Evolutionary conservation across 2,113 vertebrate species (phyloP).

Genomic region (Lycaon pictus): DNA sequence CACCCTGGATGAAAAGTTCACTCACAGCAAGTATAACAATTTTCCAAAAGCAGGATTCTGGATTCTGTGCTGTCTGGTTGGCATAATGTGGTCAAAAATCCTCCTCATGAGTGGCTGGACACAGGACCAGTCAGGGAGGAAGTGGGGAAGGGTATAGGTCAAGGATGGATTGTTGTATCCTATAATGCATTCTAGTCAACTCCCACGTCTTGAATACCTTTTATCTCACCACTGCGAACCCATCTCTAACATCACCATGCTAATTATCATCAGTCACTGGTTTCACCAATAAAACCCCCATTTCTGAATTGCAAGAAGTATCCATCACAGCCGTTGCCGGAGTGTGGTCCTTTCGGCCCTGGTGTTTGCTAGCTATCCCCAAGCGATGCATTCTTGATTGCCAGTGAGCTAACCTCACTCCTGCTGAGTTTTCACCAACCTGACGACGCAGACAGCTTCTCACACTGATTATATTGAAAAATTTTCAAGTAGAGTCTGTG

Average conservation of each 20-base stretch:
- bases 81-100: not conserved
- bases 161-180: not conserved
- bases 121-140: not conserved
- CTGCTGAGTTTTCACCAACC: not conserved
- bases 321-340: fast-evolving
- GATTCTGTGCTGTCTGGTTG: not conserved
- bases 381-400: fast-evolving
- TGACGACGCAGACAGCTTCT: not conserved
- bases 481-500: not conserved
- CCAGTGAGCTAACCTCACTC: not conserved
- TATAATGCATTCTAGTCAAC: not conserved
- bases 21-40: not conserved
- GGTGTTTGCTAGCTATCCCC: not conserved
- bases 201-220: not conserved
- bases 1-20: not conserved
- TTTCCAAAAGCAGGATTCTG: not conserved
- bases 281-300: not conserved
- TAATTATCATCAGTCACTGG: not conserved
- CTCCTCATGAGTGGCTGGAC: not conserved
- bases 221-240: not conserved
- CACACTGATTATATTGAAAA: fast-evolving
- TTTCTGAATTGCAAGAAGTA: not conserved
- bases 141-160: not conserved
- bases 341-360: not conserved
- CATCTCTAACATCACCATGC: not conserved